Conservation (phyloP, 2,113 vertebrate species). For the Naja naja region DNA sequence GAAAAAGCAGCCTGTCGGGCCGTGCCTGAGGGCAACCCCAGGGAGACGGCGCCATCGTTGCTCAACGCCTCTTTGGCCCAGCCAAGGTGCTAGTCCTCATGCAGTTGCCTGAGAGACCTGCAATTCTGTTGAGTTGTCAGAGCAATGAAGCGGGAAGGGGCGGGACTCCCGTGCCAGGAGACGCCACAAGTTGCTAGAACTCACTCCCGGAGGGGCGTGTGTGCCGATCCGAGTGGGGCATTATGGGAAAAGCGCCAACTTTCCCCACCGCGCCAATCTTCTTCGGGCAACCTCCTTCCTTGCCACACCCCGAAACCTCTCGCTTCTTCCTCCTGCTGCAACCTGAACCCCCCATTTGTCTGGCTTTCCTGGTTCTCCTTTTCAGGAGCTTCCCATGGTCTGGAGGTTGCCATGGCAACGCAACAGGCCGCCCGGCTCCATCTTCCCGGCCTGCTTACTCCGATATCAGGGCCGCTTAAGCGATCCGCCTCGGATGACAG, state of each 20-base stretch:
- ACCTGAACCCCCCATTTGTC: background rate
- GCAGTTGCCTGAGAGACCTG: background rate
- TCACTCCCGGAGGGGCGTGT: background rate
- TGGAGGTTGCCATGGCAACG: conserved; percentile 18
- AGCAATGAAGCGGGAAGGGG: background rate
- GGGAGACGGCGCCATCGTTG: background rate
- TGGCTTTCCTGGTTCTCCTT: background rate
- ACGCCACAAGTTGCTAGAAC: conserved; percentile 8
- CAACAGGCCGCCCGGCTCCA: background rate
- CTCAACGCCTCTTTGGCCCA: background rate
- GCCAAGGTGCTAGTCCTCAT: background rate
- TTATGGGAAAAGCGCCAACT: background rate
- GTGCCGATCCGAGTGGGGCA: background rate
- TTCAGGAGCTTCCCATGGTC: conserved; percentile 56
- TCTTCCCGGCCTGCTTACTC: background rate
- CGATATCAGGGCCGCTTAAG: background rate
- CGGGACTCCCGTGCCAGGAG: background rate
- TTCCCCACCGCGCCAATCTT: background rate
- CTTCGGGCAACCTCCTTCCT: background rate
- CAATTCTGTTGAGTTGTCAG: background rate
- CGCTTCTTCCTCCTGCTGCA: too few species aligned
- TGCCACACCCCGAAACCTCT: background rate
- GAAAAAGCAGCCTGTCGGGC: background rate
- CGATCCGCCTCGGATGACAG: background rate
- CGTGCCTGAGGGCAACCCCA: background rate